phyloP scores from a whole-genome alignment of 2,888 invertebrate genomes.

The Nephrotoma appendiculata region DNA sequence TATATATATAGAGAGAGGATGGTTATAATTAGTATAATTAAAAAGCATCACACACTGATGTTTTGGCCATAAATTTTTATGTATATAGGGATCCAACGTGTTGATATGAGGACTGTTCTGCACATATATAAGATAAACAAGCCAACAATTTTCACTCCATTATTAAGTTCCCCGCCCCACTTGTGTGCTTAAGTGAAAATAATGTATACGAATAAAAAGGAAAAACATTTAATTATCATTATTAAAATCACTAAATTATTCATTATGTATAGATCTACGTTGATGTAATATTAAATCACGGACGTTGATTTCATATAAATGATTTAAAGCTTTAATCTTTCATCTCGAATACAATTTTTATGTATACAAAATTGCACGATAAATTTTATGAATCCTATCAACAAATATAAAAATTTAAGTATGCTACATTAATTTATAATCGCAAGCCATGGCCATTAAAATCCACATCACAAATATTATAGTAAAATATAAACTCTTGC shows the following conservation, averaged over 20 bases:
- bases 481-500: not conserved
- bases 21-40: not conserved
- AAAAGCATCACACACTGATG: not conserved
- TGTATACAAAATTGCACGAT: not conserved
- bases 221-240: not conserved
- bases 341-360: not conserved
- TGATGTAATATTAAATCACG: not conserved
- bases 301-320: not conserved
- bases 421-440: not conserved
- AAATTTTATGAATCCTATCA: too few species aligned
- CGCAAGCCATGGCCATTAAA: not conserved
- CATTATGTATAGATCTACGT: not conserved
- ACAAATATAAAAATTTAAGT: not conserved
- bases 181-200: not conserved
- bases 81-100: not conserved
- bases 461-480: not conserved
- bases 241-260: not conserved
- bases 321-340: not conserved
- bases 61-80: not conserved
- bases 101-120: not conserved
- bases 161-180: not conserved
- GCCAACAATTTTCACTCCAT: not conserved
- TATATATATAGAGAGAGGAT: not conserved
- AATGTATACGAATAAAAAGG: not conserved
- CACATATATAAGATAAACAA: not conserved